Percentiles rank a stretch among this genome's conserved stretches.
Evolutionary conservation across 2,113 vertebrate genomes (phyloP).

Genomic region (Himantopus leucocephalus): DNA sequence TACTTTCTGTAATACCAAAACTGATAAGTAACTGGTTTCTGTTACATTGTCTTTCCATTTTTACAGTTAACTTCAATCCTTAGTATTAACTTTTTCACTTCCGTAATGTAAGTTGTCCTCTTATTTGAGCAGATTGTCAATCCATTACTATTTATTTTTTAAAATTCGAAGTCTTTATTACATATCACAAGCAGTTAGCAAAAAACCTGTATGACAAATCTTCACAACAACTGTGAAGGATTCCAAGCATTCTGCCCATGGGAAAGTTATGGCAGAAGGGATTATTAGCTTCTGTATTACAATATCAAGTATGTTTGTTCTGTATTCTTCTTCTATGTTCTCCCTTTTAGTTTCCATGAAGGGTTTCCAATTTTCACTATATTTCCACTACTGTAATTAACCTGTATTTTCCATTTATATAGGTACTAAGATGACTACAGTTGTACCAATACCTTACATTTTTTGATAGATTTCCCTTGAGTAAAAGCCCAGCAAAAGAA

Average conservation of each 20-base stretch:
- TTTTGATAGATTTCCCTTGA: not conserved
- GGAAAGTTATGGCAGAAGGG: not conserved
- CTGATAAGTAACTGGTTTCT: not conserved
- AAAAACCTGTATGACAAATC: not conserved
- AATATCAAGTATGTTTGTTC: not conserved
- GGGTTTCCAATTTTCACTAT: not conserved
- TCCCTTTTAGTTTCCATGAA: not conserved
- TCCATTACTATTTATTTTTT: not conserved
- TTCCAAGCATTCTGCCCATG: not conserved
- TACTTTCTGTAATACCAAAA: not conserved
- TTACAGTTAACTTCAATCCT: not conserved
- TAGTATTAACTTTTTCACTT: not conserved
- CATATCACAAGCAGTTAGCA: not conserved
- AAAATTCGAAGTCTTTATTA: not conserved
- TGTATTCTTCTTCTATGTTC: not conserved
- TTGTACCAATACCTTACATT: not conserved
- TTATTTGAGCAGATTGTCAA: not conserved
- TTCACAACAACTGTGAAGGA: not conserved
- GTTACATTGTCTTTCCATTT: not conserved
- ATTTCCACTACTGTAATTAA: not conserved
- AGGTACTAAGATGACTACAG: not conserved
- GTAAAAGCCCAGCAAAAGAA: not conserved
- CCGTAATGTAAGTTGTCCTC: not conserved
- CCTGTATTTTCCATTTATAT: not conserved
- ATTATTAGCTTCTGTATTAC: not conserved